Conservation (phyloP, 2,113 vertebrate genomes). For the Gadus macrocephalus region DNA sequence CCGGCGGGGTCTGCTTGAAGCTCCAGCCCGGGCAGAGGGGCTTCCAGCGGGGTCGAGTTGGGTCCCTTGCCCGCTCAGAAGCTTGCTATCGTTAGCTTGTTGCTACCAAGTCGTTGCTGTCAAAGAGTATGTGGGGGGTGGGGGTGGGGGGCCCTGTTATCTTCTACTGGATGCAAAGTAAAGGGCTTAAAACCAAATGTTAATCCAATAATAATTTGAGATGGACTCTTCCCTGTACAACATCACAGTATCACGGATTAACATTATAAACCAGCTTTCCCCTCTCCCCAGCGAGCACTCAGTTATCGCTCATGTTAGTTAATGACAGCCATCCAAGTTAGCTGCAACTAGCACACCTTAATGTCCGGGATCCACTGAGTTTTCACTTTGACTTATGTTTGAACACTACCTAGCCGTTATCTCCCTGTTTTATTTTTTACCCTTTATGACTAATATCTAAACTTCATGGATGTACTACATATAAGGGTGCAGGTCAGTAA, state of each 20-base stretch:
- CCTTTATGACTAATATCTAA: no score
- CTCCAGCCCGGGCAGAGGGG: conserved; percentile 5
- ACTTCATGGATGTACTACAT: no score
- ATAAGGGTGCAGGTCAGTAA: no score
- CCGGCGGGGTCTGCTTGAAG: conserved; percentile 13
- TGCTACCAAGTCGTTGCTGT: conserved; percentile 36
- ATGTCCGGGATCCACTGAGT: no score
- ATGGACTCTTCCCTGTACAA: no score
- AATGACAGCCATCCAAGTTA: conserved; percentile 37
- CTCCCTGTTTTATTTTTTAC: no score
- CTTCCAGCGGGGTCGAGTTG: conserved; percentile 41
- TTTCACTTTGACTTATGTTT: no score
- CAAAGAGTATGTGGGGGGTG: conserved; percentile 46
- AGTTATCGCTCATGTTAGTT: conserved; percentile 14
- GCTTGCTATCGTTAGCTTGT: conserved; percentile 50
- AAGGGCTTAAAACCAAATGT: conserved; percentile 5
- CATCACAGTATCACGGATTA: neutral
- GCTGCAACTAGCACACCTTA: conserved; percentile 40
- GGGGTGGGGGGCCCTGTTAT: neutral
- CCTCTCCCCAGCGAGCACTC: neutral
- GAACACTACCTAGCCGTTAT: no score
- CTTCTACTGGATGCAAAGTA: neutral
- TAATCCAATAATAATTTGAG: neutral
- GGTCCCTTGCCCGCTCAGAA: conserved; percentile 36
- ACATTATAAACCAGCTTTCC: neutral